These are phyloP conservation scores for Leuciscus idus DNA, from an alignment of 2,113 vertebrate species.

Conservation along the genomic window DNA sequence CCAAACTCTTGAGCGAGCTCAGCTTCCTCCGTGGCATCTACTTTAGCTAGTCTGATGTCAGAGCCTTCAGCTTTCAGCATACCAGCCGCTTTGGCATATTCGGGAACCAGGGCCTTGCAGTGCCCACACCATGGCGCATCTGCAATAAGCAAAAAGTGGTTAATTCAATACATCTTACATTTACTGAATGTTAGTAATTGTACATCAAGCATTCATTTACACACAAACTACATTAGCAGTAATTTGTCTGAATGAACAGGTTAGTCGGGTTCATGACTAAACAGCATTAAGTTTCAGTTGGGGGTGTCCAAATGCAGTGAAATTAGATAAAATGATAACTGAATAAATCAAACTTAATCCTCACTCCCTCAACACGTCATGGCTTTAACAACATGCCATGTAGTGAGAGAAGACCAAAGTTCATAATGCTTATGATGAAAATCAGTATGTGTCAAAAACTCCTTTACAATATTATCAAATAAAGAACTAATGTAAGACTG, in stretches of 20 bases:
- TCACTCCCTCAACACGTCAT: background rate
- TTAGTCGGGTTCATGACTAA: background rate
- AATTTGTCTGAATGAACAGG: background rate
- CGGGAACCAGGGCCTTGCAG: slow-evolving; percentile 94
- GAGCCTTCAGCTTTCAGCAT: slow-evolving; percentile 87
- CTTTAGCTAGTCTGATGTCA: slow-evolving; percentile 87
- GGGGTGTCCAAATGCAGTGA: background rate
- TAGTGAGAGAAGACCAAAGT: slow-evolving; percentile 30
- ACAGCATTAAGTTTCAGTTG: background rate
- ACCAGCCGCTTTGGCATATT: slow-evolving; percentile 91
- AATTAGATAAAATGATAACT: background rate
- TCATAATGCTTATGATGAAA: background rate
- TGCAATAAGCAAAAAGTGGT: slow-evolving; percentile 58
- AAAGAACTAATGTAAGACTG: background rate
- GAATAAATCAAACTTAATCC: background rate
- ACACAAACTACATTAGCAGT: background rate
- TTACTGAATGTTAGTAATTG: background rate
- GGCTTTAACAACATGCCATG: background rate
- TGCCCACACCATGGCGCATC: slow-evolving; percentile 98
- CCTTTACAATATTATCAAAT: background rate
- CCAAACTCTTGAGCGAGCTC: slow-evolving; percentile 93
- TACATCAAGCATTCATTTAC: background rate
- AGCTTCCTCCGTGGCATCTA: slow-evolving; percentile 94
- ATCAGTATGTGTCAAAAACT: background rate
- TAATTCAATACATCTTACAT: background rate